Percentiles rank a stretch among this genome's conserved stretches.
These are phyloP conservation scores for Syngnathoides biaculeatus DNA, from an alignment of 2,113 vertebrate genomes.

Conservation along the genomic window DNA sequence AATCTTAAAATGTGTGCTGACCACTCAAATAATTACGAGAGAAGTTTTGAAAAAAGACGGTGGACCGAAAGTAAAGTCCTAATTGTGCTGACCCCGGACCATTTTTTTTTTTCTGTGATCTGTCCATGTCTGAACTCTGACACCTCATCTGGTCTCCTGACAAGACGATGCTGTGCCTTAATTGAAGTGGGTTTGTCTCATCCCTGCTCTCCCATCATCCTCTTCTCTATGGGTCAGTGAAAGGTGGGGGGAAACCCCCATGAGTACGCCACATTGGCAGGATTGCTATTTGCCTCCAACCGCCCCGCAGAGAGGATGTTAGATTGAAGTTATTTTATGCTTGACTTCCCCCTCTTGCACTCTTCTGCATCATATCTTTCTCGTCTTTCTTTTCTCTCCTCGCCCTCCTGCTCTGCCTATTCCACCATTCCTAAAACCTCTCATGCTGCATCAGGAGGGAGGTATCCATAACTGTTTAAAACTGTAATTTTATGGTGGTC, in stretches of 20 bases:
- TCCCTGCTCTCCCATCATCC: constrained; percentile 70
- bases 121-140: constrained; percentile 71
- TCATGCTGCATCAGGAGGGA: constrained; percentile 63
- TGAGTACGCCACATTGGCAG: constrained; percentile 61
- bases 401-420: constrained; percentile 51
- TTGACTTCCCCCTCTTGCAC: constrained; percentile 75
- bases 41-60: constrained; percentile 18
- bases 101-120: constrained; percentile 56
- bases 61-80: constrained; percentile 41
- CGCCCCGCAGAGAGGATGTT: constrained; percentile 68
- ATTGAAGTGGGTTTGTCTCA: constrained; percentile 76
- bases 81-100: constrained; percentile 64
- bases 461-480: constrained; percentile 61
- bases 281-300: constrained; percentile 72
- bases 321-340: constrained; percentile 76
- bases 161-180: constrained; percentile 70
- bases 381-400: constrained; percentile 44
- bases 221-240: constrained; percentile 71
- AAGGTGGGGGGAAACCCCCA: constrained; percentile 60
- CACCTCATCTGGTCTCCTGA: constrained; percentile 71
- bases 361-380: constrained; percentile 75
- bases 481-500: constrained; percentile 47
- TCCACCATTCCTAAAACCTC: constrained; percentile 67
- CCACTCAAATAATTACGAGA: constrained; percentile 15
- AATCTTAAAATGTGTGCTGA: constrained; percentile 25